Conservation (phyloP, 2,113 vertebrate species). For the Campylomormyrus numenius region DNA sequence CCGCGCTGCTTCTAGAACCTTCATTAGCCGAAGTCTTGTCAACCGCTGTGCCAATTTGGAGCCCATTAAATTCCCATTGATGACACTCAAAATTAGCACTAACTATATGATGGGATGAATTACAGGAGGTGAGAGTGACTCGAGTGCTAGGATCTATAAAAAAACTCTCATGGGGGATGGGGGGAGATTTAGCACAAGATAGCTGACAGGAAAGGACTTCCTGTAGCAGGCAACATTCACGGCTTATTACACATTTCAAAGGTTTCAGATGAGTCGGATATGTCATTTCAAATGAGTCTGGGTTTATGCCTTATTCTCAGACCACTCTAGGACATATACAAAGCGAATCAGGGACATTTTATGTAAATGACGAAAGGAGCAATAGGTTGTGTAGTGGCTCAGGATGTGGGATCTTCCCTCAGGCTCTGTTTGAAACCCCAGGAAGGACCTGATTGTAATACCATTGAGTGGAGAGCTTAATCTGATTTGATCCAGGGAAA, state of each 20-base stretch:
- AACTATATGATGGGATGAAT: conserved; percentile 48
- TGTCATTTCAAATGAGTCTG: not conserved
- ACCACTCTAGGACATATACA: not conserved
- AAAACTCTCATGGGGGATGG: conserved; percentile 23
- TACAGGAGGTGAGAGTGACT: conserved; percentile 36
- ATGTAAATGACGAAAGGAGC: not conserved
- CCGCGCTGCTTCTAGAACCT: not conserved
- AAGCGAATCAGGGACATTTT: not conserved
- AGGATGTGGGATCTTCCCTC: not conserved
- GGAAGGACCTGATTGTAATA: not conserved
- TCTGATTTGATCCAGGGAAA: not conserved
- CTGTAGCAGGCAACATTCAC: not conserved
- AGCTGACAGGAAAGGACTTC: not conserved
- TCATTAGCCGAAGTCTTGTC: not conserved
- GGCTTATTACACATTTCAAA: not conserved
- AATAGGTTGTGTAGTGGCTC: not conserved
- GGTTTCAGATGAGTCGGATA: not conserved
- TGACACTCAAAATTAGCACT: conserved; percentile 44
- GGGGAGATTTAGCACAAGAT: not conserved
- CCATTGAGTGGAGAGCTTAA: not conserved
- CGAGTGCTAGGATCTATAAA: conserved; percentile 25
- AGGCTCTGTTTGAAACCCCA: not conserved
- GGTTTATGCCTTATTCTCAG: not conserved
- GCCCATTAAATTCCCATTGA: conserved; percentile 39
- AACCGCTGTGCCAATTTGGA: conserved; percentile 7